Evolutionary conservation across 2,113 vertebrate genomes (phyloP), one percentile per base, ranked within the genome.

Genomic region (Garra rufa): DNA sequence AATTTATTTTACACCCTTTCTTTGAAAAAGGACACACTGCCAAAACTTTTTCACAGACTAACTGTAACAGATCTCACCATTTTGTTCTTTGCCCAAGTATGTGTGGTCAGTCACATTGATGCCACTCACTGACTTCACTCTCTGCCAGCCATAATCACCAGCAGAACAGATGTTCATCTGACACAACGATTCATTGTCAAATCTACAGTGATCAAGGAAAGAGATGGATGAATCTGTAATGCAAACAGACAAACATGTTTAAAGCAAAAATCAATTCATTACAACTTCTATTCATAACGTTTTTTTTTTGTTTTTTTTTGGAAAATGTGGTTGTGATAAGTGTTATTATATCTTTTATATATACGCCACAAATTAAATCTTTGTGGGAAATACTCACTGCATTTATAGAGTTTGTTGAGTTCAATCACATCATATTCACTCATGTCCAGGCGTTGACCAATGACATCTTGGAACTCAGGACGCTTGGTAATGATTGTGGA

Each of bases 391-490:
- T 44, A 93, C 96, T 90, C 92, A 98, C 96, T 91, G 90, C 97
- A 98, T 43, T 94, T 95, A 90, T 98, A 98, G 1, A 96, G 90
- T 10, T 6, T 89, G 83, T 94, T 95, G 87, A 97, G 83, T 67
- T 97, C 96, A 85, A 84, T 48, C 26, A 95, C 89, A 79, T 98
- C 97, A 4, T 85, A 93, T 52, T 94, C 92, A 38, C 97, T 98
- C 93, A 98, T 94, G 81, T 96, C 96, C 90, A 95, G 90, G 1
- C 93, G 48, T 83, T 98, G 97, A 11, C 97, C 97, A 73, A 98
- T 97, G 44, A 97, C 89, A 55, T 96, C 85, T 77, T 92, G 92
- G 83, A 96, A 98, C 1, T 91, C 88, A 0, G 94, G 85, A 43
- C 86, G 84, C 43, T 90, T 96, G 24, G 96, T 97, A 28, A 95